Conservation (phyloP, 2,113 vertebrate species). For the Macaca mulatta region DNA sequence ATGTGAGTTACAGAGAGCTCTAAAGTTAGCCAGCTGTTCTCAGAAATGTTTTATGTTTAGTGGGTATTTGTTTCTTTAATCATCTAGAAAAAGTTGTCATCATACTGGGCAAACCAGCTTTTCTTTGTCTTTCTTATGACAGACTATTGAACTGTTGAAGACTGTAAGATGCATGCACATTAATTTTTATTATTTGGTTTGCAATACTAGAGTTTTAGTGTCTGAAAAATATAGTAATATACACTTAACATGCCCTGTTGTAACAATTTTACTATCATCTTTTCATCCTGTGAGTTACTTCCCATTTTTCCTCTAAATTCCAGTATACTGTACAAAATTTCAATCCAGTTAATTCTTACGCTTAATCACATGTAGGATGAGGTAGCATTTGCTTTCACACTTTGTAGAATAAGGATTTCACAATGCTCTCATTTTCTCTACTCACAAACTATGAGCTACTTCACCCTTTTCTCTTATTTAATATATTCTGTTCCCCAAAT, state of each 20-base stretch:
- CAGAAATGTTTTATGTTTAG: constrained; percentile 47
- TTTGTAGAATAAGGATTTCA: neutral
- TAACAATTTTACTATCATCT: neutral
- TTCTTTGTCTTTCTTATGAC: constrained; percentile 7
- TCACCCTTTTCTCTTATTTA: neutral
- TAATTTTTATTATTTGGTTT: constrained; percentile 60
- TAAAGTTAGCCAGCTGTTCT: constrained; percentile 56
- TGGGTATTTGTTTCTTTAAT: constrained; percentile 42
- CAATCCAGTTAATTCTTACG: neutral
- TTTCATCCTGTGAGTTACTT: neutral
- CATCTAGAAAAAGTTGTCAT: constrained; percentile 7
- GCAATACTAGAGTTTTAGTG: neutral
- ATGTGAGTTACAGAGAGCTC: neutral
- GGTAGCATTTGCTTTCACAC: neutral
- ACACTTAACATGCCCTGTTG: neutral
- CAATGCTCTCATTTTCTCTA: neutral
- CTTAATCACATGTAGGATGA: neutral
- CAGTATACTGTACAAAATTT: neutral
- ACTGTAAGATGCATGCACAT: neutral
- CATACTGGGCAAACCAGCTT: neutral
- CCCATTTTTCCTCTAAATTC: neutral
- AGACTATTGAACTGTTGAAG: neutral
- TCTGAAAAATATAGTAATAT: neutral
- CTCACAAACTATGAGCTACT: neutral
- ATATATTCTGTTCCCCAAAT: neutral